Base-by-base conservation (phyloP, 2,888 invertebrate species). In the Ptilodon capucinus region DNA sequence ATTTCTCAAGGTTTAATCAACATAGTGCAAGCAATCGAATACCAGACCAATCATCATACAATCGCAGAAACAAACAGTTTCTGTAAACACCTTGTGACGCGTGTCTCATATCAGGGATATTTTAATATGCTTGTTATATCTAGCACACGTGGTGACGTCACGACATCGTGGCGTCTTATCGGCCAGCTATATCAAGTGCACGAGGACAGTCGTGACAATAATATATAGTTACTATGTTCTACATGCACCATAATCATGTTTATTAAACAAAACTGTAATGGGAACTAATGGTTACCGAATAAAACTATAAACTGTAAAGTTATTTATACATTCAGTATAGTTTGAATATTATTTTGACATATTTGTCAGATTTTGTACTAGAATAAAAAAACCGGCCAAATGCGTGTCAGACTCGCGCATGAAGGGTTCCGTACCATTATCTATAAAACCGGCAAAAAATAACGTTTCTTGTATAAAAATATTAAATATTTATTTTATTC, bases 111-210 rank as follows among this genome's bases (percentile, higher is more conserved):
- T 32, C 42, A 36, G 18, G 48, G 43, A 42, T 38, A 40, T 54
- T 62, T 25, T 36, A 42, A 43, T 16, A 35, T 36, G 38, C 23
- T 51, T 23, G 48, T 54, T 46, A 25, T 58, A 47, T 61, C 43
- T 60, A 44, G 44, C 36, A 50, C 54, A 52, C 21, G 8, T 36
- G 17, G 11, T 65, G 59, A 59, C 63, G 66, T 62, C 50, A 51
- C 8, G 13, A 16, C 34, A n/a, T 17, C 45, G 41, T 44, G 13
- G 50, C 36, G 40, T 56, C 49, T 62, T 63, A 64, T 64, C 63
- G 48, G 45, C 42, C 42, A 51, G 40, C 25, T 46, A 23, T 64
- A 57, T 57, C 58, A 65, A 52, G 52, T 52, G 46, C 47, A 52
- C 60, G 56, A 49, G 59, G 52, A 64, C 52, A 46, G 9, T 36